phyloP scores from a whole-genome alignment of 2,113 vertebrate species.

The Tinamus guttatus region DNA sequence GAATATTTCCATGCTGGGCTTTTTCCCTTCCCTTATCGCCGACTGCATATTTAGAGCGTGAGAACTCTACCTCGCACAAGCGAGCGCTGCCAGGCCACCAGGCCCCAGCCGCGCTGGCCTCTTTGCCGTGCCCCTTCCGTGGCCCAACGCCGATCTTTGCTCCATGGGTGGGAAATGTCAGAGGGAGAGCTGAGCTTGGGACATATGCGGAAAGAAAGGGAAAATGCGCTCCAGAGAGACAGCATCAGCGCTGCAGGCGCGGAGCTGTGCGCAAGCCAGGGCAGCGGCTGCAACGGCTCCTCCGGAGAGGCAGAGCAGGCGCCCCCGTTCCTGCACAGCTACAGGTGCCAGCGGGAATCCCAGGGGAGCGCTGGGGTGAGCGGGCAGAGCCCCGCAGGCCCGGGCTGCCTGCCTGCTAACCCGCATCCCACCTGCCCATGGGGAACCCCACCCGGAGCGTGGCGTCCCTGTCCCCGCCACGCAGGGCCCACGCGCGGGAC shows the following conservation, averaged over 20 bases:
- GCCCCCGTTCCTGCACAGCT: not conserved
- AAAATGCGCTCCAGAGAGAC: not conserved
- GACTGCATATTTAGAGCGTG: constrained; percentile 77
- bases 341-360: constrained; percentile 23
- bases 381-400: not conserved
- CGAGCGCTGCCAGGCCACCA: constrained; percentile 27
- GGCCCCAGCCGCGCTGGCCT: not conserved
- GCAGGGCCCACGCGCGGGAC: not conserved
- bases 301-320: fast-evolving
- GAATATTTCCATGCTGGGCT: constrained; percentile 73
- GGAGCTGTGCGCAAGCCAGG: not conserved
- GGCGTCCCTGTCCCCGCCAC: not conserved
- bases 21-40: constrained; percentile 74
- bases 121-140: not conserved
- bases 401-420: constrained; percentile 35
- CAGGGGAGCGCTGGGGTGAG: fast-evolving
- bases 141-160: not conserved
- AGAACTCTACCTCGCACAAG: constrained; percentile 67
- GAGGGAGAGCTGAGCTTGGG: not conserved
- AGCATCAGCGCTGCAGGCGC: not conserved
- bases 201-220: not conserved
- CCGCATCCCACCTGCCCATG: not conserved
- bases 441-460: not conserved
- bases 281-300: not conserved
- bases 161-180: not conserved